Evolutionary conservation across 2,888 invertebrate species (phyloP).

Genomic region (Drosophila nr. perissopoda): DNA sequence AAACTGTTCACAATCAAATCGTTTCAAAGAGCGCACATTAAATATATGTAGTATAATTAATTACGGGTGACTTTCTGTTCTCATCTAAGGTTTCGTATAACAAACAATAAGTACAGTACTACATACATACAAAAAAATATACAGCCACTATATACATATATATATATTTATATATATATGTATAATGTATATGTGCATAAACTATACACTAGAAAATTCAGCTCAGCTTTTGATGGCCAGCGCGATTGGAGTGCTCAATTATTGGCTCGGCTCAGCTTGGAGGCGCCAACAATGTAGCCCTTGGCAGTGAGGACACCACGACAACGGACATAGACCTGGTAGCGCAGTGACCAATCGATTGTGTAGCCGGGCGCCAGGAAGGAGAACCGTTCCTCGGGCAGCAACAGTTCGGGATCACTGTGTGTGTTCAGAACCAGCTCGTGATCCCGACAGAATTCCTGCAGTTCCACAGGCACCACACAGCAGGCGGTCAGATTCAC

Average conservation of each 20-base stretch:
- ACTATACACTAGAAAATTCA: conserved; percentile 54
- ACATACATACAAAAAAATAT: conserved; percentile 46
- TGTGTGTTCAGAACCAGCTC: conserved; percentile 97
- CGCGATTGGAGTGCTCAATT: conserved; percentile 32
- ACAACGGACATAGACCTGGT: conserved; percentile 95
- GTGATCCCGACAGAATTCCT: conserved; percentile 94
- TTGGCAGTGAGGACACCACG: conserved; percentile 96
- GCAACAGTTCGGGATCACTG: conserved; percentile 91
- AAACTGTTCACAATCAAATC: conserved; percentile 65
- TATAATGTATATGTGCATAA: conserved; percentile 25
- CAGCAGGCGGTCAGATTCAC: conserved; percentile 97
- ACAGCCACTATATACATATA: conserved; percentile 25
- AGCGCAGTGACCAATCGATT: conserved; percentile 92
- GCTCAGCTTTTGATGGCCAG: conserved; percentile 38
- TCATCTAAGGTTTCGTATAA: conserved; percentile 66
- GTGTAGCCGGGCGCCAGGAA: conserved; percentile 85
- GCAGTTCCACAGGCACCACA: conserved; percentile 95
- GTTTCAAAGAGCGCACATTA: conserved; percentile 36
- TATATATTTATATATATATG: conserved; percentile 33
- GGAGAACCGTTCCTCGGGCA: conserved; percentile 87
- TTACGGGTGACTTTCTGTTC: conserved; percentile 25
- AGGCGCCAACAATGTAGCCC: conserved; percentile 90
- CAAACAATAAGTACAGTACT: conserved; percentile 74
- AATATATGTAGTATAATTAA: conserved; percentile 5
- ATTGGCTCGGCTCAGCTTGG: conserved; percentile 49